Percentiles rank a stretch among this genome's conserved stretches.
These are phyloP conservation scores for Psittacula cyanocephala DNA, from an alignment of 2,113 vertebrate genomes.

Conservation along the genomic window DNA sequence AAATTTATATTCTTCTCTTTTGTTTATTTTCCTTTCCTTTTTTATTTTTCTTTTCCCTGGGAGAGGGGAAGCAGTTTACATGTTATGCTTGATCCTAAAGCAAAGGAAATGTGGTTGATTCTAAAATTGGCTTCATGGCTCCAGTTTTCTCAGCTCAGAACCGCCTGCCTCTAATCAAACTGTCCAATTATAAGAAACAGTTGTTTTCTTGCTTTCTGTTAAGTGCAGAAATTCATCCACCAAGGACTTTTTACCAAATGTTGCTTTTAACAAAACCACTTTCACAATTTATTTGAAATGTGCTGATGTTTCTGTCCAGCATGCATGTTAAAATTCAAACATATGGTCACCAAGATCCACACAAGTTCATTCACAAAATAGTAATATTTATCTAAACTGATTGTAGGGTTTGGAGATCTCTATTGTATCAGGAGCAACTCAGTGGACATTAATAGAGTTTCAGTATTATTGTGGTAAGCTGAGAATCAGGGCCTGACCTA, in stretches of 20 bases:
- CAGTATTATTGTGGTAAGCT: not conserved
- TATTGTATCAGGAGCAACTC: not conserved
- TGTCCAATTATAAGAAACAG: slow-evolving; percentile 81
- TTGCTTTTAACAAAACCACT: slow-evolving; percentile 40
- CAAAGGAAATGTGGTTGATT: slow-evolving; percentile 59
- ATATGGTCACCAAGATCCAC: not conserved
- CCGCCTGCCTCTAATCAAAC: slow-evolving; percentile 82
- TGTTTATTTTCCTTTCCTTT: not conserved
- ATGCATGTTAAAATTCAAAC: slow-evolving; percentile 1
- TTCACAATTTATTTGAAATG: slow-evolving; percentile 23
- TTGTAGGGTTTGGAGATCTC: slow-evolving; percentile 24
- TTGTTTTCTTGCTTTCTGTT: slow-evolving; percentile 78
- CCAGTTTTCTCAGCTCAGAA: slow-evolving; percentile 60
- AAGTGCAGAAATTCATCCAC: slow-evolving; percentile 73
- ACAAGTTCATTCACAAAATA: not conserved
- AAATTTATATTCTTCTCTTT: slow-evolving; percentile 49
- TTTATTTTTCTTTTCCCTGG: not conserved
- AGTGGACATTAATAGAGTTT: slow-evolving; percentile 3
- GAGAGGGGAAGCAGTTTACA: slow-evolving; percentile 52
- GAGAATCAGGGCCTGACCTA: slow-evolving; percentile 40
- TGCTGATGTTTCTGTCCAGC: slow-evolving; percentile 20
- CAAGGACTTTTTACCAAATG: slow-evolving; percentile 66
- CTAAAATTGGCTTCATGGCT: slow-evolving; percentile 73
- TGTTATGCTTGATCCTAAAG: slow-evolving; percentile 61
- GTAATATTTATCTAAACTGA: slow-evolving; percentile 4